Conservation (phyloP, 2,797 vertebrate species). For the Ptychadena robeensis region DNA sequence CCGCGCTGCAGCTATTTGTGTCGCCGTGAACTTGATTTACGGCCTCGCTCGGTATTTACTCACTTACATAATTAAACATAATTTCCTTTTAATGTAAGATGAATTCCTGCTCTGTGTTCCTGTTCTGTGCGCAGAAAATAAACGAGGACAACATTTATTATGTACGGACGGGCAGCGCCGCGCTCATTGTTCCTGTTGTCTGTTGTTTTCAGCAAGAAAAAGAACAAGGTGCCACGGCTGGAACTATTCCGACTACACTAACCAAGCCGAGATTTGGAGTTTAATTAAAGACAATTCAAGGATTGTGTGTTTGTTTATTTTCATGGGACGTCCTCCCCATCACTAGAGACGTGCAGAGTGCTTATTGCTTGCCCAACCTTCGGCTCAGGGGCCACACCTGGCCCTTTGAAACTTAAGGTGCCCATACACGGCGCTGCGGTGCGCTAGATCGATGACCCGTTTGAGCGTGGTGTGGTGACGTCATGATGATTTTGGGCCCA, state of each 20-base stretch:
- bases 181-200: not conserved
- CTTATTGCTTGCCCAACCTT: too few species aligned
- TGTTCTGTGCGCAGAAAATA: constrained; percentile 25
- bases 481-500: too few species aligned
- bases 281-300: too few species aligned
- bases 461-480: too few species aligned
- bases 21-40: constrained; percentile 33
- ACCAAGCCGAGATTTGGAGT: too few species aligned
- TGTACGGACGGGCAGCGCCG: not conserved
- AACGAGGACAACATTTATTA: constrained; percentile 41
- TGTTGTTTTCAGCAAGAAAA: not conserved
- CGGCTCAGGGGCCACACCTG: too few species aligned
- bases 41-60: constrained; percentile 33
- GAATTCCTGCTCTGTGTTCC: constrained; percentile 39
- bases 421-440: too few species aligned
- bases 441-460: too few species aligned
- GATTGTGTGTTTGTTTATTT: too few species aligned
- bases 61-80: constrained; percentile 49
- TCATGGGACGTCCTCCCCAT: too few species aligned
- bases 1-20: not conserved
- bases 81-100: constrained; percentile 57
- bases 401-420: too few species aligned
- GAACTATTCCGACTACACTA: not conserved
- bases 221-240: not conserved
- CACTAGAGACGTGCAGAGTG: too few species aligned